These are phyloP conservation scores for Gobionotothen gibberifrons DNA, from an alignment of 2,797 vertebrate genomes.

Conservation along the genomic window DNA sequence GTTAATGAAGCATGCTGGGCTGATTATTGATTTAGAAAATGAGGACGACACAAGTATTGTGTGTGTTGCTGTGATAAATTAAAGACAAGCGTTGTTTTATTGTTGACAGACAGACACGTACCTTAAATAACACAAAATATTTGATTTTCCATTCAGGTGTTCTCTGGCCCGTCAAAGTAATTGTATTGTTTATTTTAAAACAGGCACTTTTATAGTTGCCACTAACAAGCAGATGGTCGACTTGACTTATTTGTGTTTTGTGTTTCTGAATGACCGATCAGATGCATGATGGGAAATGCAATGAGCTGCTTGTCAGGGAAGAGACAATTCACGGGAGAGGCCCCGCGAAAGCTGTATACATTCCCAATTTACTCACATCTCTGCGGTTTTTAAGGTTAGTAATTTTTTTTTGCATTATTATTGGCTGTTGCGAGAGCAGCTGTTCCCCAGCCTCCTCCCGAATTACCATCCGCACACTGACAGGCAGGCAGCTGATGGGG, in stretches of 20 bases:
- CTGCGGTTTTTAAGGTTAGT: constrained; percentile 82
- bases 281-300: constrained; percentile 99
- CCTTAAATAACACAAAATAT: constrained; percentile 98
- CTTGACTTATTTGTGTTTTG: constrained; percentile 99
- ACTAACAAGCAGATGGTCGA: constrained; percentile 99
- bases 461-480: constrained; percentile 85
- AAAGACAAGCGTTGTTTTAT: constrained; percentile 97
- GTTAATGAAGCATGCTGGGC: constrained; percentile 99
- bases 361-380: constrained; percentile 80
- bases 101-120: constrained; percentile 92
- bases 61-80: constrained; percentile 99
- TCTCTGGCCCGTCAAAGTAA: constrained; percentile 96
- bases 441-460: constrained; percentile 83
- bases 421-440: constrained; percentile 87
- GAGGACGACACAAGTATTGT: constrained; percentile 99
- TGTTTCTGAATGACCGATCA: constrained; percentile 99
- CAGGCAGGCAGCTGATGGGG: constrained; percentile 81
- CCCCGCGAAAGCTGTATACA: constrained; percentile 77
- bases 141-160: constrained; percentile 97
- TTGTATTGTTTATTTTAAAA: constrained; percentile 99
- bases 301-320: constrained; percentile 99
- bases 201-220: constrained; percentile 98
- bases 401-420: constrained; percentile 81
- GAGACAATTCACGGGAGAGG: constrained; percentile 93
- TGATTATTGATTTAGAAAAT: constrained; percentile 99